phyloP scores from a whole-genome alignment of 1,140 invertebrate genomes.

The Zaprionus ornatus region DNA sequence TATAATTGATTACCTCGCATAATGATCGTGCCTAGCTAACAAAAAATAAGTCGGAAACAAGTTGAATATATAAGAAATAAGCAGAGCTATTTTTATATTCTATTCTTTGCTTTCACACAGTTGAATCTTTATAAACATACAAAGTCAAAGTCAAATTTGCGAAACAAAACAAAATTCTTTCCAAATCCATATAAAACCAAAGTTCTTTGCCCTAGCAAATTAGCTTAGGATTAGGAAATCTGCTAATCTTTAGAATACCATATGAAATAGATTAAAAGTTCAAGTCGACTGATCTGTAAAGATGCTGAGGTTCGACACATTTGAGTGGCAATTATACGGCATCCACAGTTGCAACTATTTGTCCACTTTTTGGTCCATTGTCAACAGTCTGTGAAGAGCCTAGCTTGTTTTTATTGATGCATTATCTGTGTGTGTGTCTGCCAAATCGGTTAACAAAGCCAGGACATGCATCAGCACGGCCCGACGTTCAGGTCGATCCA shows the following conservation, averaged over 20 bases:
- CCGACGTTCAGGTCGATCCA: conserved; percentile 53
- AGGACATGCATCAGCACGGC: conserved; percentile 50
- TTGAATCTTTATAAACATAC: not conserved
- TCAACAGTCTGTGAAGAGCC: conserved; percentile 45
- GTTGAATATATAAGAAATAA: too few species aligned
- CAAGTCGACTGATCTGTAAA: not conserved
- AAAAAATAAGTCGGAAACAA: too few species aligned
- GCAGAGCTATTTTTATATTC: too few species aligned
- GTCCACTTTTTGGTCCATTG: conserved; percentile 39
- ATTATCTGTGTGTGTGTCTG: conserved; percentile 60
- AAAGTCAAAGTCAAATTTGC: not conserved
- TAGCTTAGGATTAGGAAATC: not conserved
- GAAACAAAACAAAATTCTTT: not conserved
- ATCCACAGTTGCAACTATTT: conserved; percentile 37
- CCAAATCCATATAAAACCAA: not conserved
- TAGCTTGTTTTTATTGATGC: conserved; percentile 77
- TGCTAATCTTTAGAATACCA: conserved; percentile 7
- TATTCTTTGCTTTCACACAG: too few species aligned
- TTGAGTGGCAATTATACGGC: conserved; percentile 46
- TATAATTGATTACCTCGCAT: too few species aligned
- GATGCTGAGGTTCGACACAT: conserved; percentile 3
- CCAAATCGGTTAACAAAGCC: conserved; percentile 58
- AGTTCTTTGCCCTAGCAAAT: not conserved
- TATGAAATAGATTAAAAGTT: not conserved
- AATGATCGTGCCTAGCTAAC: too few species aligned